phyloP scores from a whole-genome alignment of 2,113 vertebrate species.

The Mesitornis unicolor region DNA sequence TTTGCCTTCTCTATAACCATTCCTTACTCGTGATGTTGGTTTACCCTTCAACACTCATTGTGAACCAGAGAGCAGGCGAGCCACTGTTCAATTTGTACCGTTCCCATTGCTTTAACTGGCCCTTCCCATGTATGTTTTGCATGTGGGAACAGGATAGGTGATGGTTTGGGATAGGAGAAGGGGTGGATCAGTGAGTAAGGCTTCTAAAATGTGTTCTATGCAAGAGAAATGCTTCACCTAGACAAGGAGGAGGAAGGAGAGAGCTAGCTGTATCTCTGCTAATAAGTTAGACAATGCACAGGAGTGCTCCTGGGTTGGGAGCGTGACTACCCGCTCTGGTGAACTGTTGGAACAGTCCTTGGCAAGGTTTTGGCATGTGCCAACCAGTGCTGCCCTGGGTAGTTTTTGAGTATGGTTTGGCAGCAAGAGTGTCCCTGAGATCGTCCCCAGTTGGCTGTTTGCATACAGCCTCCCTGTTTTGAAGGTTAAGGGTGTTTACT shows the following conservation, averaged over 20 bases:
- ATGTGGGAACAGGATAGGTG: not conserved
- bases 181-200: not conserved
- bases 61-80: not conserved
- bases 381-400: not conserved
- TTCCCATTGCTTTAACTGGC: not conserved
- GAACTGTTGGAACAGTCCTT: not conserved
- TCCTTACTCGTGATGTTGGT: not conserved
- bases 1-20: not conserved
- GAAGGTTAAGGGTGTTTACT: slow-evolving; percentile 36
- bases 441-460: not conserved
- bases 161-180: not conserved
- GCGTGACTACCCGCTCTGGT: not conserved
- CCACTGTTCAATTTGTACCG: not conserved
- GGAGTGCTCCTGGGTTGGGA: not conserved
- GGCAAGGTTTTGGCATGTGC: not conserved
- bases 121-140: not conserved
- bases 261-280: not conserved
- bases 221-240: not conserved
- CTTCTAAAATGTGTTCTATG: not conserved
- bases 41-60: not conserved
- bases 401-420: not conserved
- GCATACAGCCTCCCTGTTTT: slow-evolving; percentile 21
- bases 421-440: not conserved
- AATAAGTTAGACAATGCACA: not conserved
- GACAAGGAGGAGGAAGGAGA: not conserved